These are phyloP conservation scores for Tanytarsus gracilentus DNA, from an alignment of 2,888 invertebrate species.

Conservation along the genomic window DNA sequence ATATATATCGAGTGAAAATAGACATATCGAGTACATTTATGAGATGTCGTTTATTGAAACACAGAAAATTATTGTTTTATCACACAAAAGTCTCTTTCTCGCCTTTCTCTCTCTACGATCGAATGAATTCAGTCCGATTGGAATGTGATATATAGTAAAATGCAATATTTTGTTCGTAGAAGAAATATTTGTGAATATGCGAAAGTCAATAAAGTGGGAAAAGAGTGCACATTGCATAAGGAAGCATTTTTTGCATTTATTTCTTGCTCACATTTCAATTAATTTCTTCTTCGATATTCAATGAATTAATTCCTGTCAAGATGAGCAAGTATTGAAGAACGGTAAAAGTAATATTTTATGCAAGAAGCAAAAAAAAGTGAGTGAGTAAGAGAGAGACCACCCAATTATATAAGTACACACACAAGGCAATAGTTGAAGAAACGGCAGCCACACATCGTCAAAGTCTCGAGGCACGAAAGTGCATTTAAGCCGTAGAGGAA, in stretches of 20 bases:
- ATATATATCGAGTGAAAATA: too few species aligned
- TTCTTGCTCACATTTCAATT: too few species aligned
- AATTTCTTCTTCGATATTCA: slow-evolving; percentile 3
- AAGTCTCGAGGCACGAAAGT: not conserved
- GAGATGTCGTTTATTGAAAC: too few species aligned
- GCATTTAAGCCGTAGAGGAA: slow-evolving; percentile 5
- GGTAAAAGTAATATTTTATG: slow-evolving; percentile 9
- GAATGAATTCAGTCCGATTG: not conserved
- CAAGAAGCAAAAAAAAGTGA: too few species aligned
- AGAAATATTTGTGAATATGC: not conserved
- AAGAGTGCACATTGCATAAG: slow-evolving; percentile 1
- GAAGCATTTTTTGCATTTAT: too few species aligned
- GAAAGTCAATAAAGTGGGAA: not conserved
- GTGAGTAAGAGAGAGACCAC: slow-evolving; percentile 13
- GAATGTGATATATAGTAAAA: not conserved
- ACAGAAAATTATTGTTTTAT: too few species aligned
- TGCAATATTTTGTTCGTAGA: not conserved
- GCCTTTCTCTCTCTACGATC: too few species aligned
- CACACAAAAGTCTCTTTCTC: too few species aligned
- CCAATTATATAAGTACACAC: slow-evolving; percentile 7
- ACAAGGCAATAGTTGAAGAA: not conserved
- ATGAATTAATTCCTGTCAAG: slow-evolving; percentile 1
- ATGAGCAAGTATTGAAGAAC: not conserved
- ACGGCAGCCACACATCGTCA: not conserved
- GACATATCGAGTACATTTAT: too few species aligned